phyloP scores from a whole-genome alignment of 2,888 invertebrate genomes.

The Eilema sororculum region DNA sequence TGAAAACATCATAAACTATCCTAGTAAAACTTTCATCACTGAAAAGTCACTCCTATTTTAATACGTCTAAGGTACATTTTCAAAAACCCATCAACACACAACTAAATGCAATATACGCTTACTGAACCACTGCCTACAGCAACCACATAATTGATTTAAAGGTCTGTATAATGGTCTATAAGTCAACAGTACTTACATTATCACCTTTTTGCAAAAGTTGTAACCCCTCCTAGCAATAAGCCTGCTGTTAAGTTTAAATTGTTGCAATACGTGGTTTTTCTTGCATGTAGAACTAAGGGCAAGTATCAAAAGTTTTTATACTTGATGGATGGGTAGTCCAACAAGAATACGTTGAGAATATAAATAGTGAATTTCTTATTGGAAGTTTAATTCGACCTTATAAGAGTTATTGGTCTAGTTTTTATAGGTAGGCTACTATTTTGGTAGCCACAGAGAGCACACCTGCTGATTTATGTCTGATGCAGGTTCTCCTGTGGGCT shows the following conservation, averaged over 20 bases:
- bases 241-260: constrained; percentile 25
- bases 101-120: not conserved
- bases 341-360: not conserved
- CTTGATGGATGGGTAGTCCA: not conserved
- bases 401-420: not conserved
- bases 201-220: constrained; percentile 28
- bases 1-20: not conserved
- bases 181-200: constrained; percentile 39
- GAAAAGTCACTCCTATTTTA: not conserved
- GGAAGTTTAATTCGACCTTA: not conserved
- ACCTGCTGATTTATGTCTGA: not conserved
- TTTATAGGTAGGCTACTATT: not conserved
- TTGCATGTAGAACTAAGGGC: not conserved
- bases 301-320: not conserved
- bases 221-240: constrained; percentile 11
- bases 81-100: not conserved
- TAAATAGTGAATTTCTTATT: not conserved
- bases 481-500: not conserved
- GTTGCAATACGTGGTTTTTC: constrained; percentile 26
- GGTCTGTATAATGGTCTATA: constrained; percentile 27
- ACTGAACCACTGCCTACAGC: constrained; percentile 24
- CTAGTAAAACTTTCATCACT: not conserved
- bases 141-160: constrained; percentile 38
- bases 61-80: not conserved
- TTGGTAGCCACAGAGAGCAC: not conserved